These are phyloP conservation scores for Meganola albula DNA, from an alignment of 2,888 invertebrate genomes.

Conservation along the genomic window DNA sequence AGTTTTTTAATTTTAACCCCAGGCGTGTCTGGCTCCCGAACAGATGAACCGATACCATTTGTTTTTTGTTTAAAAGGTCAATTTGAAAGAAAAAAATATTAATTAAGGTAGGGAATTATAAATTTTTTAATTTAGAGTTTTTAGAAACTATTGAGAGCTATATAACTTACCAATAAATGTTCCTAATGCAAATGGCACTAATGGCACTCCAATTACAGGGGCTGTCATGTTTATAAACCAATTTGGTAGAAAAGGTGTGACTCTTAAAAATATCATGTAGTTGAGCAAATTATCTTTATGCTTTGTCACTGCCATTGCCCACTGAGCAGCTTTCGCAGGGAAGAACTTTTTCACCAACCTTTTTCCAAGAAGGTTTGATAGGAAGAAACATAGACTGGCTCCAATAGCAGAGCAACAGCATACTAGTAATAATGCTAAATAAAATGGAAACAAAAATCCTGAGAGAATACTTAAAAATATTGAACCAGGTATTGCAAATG, in stretches of 20 bases:
- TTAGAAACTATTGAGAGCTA: too few relatives aligned
- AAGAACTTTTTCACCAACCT: conserved; percentile 91
- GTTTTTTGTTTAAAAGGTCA: too few relatives aligned
- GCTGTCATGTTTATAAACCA: conserved; percentile 99
- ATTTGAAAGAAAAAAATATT: not conserved
- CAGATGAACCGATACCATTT: too few relatives aligned
- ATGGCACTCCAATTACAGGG: conserved; percentile 97
- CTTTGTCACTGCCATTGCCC: conserved; percentile 90
- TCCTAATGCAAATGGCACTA: conserved; percentile 94
- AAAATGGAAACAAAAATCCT: conserved; percentile 97
- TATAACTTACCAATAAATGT: conserved; percentile 89
- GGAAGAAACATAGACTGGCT: conserved; percentile 95
- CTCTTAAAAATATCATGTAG: conserved; percentile 97
- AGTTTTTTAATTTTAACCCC: too few relatives aligned
- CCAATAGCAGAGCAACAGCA: conserved; percentile 97
- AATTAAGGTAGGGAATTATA: not conserved
- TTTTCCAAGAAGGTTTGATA: conserved; percentile 94
- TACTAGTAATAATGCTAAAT: conserved; percentile 90
- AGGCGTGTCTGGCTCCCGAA: too few relatives aligned
- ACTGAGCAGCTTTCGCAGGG: conserved; percentile 90
- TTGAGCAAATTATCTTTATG: conserved; percentile 94
- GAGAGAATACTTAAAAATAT: conserved; percentile 97
- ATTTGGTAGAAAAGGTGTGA: conserved; percentile 98
- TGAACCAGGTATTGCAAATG: conserved; percentile 99
- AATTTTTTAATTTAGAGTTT: too few relatives aligned